Evolutionary conservation across 2,797 vertebrate species (phyloP).

Genomic region (Atherinosoma microstoma): DNA sequence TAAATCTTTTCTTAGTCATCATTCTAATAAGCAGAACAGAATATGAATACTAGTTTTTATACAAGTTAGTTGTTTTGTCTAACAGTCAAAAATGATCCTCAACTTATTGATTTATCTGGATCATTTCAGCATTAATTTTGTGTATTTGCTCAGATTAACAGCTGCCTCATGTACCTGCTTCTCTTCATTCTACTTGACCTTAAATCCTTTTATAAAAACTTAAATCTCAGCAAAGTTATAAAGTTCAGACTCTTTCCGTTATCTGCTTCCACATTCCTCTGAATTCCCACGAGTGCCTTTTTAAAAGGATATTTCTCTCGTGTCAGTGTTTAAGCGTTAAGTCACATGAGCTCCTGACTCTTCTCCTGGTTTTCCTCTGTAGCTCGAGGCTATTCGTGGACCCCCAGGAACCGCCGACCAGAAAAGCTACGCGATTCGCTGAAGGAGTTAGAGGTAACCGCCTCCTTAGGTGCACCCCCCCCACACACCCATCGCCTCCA

Average conservation of each 20-base stretch:
- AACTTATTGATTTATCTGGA: background rate
- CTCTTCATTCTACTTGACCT: slow-evolving; percentile 24
- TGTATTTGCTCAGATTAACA: background rate
- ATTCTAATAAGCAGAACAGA: too few species aligned
- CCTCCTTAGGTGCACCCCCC: slow-evolving; percentile 54
- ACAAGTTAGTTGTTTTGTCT: background rate
- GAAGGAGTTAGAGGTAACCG: slow-evolving; percentile 93
- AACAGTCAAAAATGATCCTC: background rate
- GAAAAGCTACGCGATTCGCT: slow-evolving; percentile 93
- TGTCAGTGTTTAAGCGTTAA: slow-evolving; percentile 34
- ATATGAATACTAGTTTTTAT: background rate
- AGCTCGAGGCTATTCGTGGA: slow-evolving; percentile 93
- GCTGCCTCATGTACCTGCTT: slow-evolving; percentile 20
- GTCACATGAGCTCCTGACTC: slow-evolving; percentile 63
- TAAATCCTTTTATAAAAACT: slow-evolving; percentile 43
- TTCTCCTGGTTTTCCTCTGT: slow-evolving; percentile 51
- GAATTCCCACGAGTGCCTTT: slow-evolving; percentile 43
- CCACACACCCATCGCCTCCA: too few species aligned
- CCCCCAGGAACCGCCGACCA: slow-evolving; percentile 89
- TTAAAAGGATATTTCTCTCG: background rate
- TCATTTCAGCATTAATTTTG: background rate
- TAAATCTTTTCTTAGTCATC: too few species aligned
- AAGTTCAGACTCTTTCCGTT: slow-evolving; percentile 22
- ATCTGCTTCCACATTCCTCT: slow-evolving; percentile 44
- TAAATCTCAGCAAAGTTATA: slow-evolving; percentile 45